These are phyloP conservation scores for Thomomys bottae DNA, from an alignment of 2,113 vertebrate species.

Conservation along the genomic window DNA sequence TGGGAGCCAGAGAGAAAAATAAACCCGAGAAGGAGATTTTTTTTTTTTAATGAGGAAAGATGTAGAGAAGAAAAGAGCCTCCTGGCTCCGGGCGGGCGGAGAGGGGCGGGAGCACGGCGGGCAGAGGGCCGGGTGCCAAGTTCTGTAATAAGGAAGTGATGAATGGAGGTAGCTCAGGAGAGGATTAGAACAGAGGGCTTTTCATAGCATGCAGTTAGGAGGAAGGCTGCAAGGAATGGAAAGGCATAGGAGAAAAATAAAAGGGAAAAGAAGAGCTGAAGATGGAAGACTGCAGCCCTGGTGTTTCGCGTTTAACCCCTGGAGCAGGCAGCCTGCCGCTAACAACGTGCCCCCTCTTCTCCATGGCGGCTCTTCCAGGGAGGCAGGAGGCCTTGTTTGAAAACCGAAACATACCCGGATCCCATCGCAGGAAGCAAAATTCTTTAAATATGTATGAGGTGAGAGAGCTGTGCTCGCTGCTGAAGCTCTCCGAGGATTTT, in stretches of 20 bases:
- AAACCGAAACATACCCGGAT: background rate
- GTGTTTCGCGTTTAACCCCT: constrained; percentile 1
- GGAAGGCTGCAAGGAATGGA: constrained; percentile 59
- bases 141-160: constrained; percentile 75
- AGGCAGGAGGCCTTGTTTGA: background rate
- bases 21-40: constrained; percentile 19
- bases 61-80: constrained; percentile 43
- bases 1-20: background rate
- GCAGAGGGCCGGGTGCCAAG: constrained; percentile 64
- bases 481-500: background rate
- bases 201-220: constrained; percentile 68
- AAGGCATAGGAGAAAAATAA: constrained; percentile 47
- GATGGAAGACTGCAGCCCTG: background rate
- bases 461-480: background rate
- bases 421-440: background rate
- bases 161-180: constrained; percentile 67
- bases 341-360: background rate
- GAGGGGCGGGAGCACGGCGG: constrained; percentile 40
- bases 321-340: background rate
- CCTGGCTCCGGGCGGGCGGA: constrained; percentile 38
- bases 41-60: background rate
- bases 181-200: constrained; percentile 72
- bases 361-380: background rate
- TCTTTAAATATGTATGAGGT: background rate
- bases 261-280: constrained; percentile 53